Evolutionary conservation across 37 sponge, comb jelly and placozoan species (phyloP), one percentile per base, ranked within the genome.

Genomic region (Dysidea cf. avara): DNA sequence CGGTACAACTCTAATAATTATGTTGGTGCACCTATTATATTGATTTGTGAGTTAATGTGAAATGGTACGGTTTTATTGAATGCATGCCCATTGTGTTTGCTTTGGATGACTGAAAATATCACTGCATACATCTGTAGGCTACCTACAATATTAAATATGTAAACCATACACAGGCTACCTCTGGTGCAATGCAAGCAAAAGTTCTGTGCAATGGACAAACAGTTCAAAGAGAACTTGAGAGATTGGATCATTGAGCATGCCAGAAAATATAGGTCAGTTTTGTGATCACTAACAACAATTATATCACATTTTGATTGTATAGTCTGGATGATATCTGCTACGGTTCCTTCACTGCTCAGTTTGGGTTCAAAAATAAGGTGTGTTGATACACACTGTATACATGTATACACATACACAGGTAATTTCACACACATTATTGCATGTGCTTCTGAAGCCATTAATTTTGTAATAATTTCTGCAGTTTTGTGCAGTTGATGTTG

Each of bases 161-260:
- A 20, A 22, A 20, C 61, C 21, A 22, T 64, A 64, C 66, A 20
- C 59, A 90, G 90, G 13, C 73, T 96, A 0, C 94, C 94, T 3
- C 78, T 97, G 54, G 58, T 65, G 18, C 95, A 97, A 69, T 81
- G 90, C 56, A 94, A 94, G 72, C 92, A 97, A 81, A 94, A 83
- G 76, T 97, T 89, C 64, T 66, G 73, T 3, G 72, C 88, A 52
- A 97, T 97, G 99, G 92, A 94, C 36, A 53, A 86, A 52, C 77
- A 94, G 64, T 76, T 72, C 67, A 63, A 78, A 24, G 89, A 83
- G 24, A 86, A 78, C 46, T 36, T 97, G 33, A 78, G 65, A 17
- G 77, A 83, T 34, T 81, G 86, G 82, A 79, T 97, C 7, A 79
- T 64, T 46, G 72, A 81, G 22, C 68, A 79, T 1, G 64, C 90